Conservation (phyloP, 2,797 vertebrate species). For the Gambelia wislizenii region DNA sequence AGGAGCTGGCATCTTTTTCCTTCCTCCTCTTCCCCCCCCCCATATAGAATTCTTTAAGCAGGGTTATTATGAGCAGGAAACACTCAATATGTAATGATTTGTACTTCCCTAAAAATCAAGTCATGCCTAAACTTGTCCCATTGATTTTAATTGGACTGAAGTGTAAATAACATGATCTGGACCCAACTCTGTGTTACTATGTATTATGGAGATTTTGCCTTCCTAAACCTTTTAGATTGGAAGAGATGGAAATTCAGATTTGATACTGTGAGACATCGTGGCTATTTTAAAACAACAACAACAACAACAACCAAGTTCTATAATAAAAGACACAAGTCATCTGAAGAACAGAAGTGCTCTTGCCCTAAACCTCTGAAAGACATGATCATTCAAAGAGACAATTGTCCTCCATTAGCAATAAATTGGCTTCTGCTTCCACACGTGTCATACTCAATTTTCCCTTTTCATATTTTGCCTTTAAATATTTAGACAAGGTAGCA, state of each 20-base stretch:
- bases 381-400: constrained; percentile 62
- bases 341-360: constrained; percentile 45
- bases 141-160: background rate
- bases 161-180: background rate
- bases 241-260: background rate
- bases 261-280: background rate
- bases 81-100: background rate
- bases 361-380: constrained; percentile 60
- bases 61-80: background rate
- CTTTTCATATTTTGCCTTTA: constrained; percentile 67
- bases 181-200: background rate
- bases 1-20: too few relatives aligned
- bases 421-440: constrained; percentile 64
- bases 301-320: background rate
- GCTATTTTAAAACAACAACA: background rate
- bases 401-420: constrained; percentile 62
- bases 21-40: too few relatives aligned
- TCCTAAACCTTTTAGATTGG: background rate
- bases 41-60: background rate
- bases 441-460: constrained; percentile 68
- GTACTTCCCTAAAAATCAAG: background rate
- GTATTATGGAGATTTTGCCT: background rate
- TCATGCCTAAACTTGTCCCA: background rate
- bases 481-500: constrained; percentile 72
- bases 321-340: constrained; percentile 29